Evolutionary conservation across 2,113 vertebrate genomes (phyloP).

Genomic region (Odocoileus virginianus): DNA sequence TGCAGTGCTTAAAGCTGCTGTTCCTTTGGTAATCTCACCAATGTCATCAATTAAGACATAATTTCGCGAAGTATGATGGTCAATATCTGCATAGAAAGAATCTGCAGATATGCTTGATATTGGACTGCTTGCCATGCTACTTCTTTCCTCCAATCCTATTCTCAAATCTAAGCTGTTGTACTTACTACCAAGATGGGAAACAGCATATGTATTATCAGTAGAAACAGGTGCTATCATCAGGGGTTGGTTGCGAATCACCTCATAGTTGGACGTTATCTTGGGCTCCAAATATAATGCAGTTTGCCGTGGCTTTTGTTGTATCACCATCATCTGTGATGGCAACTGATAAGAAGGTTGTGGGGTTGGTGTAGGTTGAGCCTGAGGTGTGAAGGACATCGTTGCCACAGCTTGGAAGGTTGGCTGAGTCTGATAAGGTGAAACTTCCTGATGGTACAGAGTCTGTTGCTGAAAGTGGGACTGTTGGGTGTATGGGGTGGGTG

Average conservation of each 20-base stretch:
- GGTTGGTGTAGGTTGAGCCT: conserved; percentile 86
- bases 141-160: conserved; percentile 93
- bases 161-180: conserved; percentile 94
- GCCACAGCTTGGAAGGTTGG: conserved; percentile 93
- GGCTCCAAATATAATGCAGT: conserved; percentile 91
- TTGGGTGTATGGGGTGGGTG: conserved; percentile 92
- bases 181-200: conserved; percentile 91
- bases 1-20: conserved; percentile 86
- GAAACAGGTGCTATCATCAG: conserved; percentile 94
- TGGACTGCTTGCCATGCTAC: conserved; percentile 94
- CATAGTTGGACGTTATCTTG: conserved; percentile 95
- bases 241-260: conserved; percentile 94
- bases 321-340: conserved; percentile 91
- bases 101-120: conserved; percentile 98
- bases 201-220: conserved; percentile 89
- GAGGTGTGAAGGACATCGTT: conserved; percentile 91
- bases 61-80: conserved; percentile 92
- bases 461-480: conserved; percentile 92
- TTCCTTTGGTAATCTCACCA: conserved; percentile 94
- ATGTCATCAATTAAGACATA: conserved; percentile 98
- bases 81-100: conserved; percentile 97
- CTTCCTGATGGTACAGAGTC: conserved; percentile 93
- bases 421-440: conserved; percentile 94
- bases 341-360: conserved; percentile 91
- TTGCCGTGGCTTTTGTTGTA: conserved; percentile 93